Conservation (phyloP, 2,888 invertebrate species). For the Lasioglossum figueresi region DNA sequence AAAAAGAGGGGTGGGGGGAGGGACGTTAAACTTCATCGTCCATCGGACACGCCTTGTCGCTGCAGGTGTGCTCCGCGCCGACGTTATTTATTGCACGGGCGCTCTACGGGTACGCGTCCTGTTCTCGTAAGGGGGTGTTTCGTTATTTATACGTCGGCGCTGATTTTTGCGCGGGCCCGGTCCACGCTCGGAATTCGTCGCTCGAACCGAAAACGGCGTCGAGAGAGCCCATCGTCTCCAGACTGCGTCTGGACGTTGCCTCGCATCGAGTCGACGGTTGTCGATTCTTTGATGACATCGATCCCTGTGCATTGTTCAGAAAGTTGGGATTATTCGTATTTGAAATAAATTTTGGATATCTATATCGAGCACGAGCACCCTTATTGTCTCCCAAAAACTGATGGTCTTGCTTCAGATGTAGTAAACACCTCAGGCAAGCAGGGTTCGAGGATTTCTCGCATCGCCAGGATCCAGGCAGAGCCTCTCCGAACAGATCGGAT, state of each 20-base stretch:
- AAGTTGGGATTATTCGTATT: neutral
- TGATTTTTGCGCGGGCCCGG: conserved; percentile 49
- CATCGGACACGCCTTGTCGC: conserved; percentile 64
- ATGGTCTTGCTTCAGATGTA: neutral
- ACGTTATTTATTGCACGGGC: conserved; percentile 56
- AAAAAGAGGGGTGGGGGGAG: conserved; percentile 13
- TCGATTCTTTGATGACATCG: neutral
- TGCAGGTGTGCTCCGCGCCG: conserved; percentile 60
- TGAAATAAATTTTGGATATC: too few species aligned
- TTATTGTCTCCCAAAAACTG: neutral
- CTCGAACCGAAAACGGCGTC: neutral
- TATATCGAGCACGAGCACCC: neutral
- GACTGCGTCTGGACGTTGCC: neutral
- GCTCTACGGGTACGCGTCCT: conserved; percentile 23
- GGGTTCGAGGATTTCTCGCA: neutral
- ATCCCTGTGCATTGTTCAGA: neutral
- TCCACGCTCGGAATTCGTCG: conserved; percentile 31
- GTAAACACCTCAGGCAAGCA: neutral
- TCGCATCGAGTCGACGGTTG: neutral
- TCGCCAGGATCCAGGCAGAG: neutral
- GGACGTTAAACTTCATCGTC: conserved; percentile 55
- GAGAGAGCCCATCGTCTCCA: neutral
- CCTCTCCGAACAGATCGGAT: neutral
- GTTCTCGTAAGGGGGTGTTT: conserved; percentile 24
- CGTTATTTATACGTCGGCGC: conserved; percentile 60